Percentiles rank a stretch among this genome's conserved stretches.
Conservation (phyloP, 2,888 invertebrate species). For the Melanophora roralis region DNA sequence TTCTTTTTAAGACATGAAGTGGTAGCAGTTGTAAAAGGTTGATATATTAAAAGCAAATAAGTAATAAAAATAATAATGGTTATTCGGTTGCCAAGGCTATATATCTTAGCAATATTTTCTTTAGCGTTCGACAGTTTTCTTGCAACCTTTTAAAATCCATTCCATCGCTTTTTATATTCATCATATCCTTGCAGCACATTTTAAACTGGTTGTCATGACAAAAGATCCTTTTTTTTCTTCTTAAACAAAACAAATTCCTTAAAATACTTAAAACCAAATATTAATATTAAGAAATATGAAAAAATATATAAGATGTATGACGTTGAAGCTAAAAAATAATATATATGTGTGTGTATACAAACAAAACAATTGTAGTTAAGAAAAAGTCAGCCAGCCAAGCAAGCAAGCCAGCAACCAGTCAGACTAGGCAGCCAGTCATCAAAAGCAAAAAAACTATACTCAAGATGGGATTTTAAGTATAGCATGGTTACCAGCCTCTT, state of each 20-base stretch:
- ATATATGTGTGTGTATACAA: constrained; percentile 24
- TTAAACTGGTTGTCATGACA: constrained; percentile 54
- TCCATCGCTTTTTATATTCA: constrained; percentile 8
- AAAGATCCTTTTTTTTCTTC: constrained; percentile 35
- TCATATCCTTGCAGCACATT: background rate
- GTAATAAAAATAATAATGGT: constrained; percentile 67
- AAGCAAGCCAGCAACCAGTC: background rate
- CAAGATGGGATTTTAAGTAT: constrained; percentile 46
- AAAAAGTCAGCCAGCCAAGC: constrained; percentile 26
- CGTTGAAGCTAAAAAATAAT: constrained; percentile 3
- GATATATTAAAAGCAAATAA: constrained; percentile 67
- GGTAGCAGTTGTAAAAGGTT: constrained; percentile 16
- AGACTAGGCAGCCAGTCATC: background rate
- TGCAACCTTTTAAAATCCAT: constrained; percentile 29
- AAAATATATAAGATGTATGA: constrained; percentile 34
- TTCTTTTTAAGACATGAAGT: background rate
- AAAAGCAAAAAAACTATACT: constrained; percentile 21
- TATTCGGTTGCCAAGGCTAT: constrained; percentile 61
- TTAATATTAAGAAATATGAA: constrained; percentile 53
- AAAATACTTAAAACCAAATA: constrained; percentile 63
- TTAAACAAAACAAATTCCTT: constrained; percentile 53
- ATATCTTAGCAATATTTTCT: constrained; percentile 49
- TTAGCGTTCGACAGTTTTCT: constrained; percentile 13
- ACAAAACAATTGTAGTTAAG: constrained; percentile 54
- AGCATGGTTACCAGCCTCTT: constrained; percentile 57